Percentiles rank a stretch among this genome's conserved stretches.
Conservation (phyloP, 1,140 invertebrate species). For the Drosophila tristis region DNA sequence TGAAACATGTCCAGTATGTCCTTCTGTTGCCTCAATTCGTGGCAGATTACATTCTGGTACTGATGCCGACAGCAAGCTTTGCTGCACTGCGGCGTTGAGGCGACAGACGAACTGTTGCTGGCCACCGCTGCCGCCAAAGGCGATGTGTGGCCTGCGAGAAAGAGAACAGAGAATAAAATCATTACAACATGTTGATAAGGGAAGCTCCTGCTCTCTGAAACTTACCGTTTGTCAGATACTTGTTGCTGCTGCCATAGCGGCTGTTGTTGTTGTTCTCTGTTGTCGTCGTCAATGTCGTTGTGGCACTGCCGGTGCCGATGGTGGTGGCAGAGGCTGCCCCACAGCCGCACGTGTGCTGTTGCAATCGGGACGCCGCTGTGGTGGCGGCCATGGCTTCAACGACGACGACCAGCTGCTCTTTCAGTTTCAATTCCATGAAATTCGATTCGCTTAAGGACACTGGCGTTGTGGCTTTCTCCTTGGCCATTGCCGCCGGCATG, state of each 20-base stretch:
- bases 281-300: constrained; percentile 1
- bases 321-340: constrained; percentile 50
- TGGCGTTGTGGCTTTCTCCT: constrained; percentile 78
- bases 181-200: constrained; percentile 58
- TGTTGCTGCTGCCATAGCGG: constrained; percentile 58
- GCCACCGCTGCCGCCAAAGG: constrained; percentile 76
- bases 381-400: constrained; percentile 56
- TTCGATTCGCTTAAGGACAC: constrained; percentile 75
- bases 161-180: constrained; percentile 20
- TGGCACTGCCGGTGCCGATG: constrained; percentile 24
- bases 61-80: constrained; percentile 60
- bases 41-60: constrained; percentile 32
- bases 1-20: constrained; percentile 31
- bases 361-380: constrained; percentile 44
- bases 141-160: constrained; percentile 69
- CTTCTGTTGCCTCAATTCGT: constrained; percentile 19
- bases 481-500: constrained; percentile 84
- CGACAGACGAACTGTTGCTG: constrained; percentile 68
- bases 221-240: constrained; percentile 73
- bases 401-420: constrained; percentile 48
- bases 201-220: not conserved
- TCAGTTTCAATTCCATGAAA: constrained; percentile 68
- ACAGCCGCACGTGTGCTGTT: constrained; percentile 60
- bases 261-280: constrained; percentile 56
- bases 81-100: constrained; percentile 59